Base-by-base conservation (phyloP, 2,888 invertebrate species). In the Brassicogethes aeneus region DNA sequence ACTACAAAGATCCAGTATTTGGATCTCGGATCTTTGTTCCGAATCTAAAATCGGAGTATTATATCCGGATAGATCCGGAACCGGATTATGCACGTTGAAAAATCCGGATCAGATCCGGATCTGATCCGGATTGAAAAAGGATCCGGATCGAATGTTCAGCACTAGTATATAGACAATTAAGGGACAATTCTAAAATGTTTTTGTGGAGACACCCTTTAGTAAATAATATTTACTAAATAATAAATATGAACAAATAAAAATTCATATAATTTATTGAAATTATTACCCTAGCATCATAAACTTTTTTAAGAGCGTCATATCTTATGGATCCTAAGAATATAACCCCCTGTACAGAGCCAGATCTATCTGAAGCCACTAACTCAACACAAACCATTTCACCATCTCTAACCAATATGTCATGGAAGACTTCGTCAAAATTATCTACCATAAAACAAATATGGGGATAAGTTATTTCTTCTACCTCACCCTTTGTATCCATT, bases 321-420 rank as follows among this genome's bases (percentile, higher is more conserved):
- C 95, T 80, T 63, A 99, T 95, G 43, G 95, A 96, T 37, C 97
- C 97, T 43, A 96, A 80, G 70, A 99, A 99, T 57, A 97, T 85
- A 54, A 96, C 96, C 15, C 92, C 90, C 67, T 93, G 92, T 35
- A 88, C 82, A 17, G 80, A 76, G 38, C 82, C 87, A 63, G 85
- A 81, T 50, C 89, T 79, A 61, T 97, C 96, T 31, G 85, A 80
- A 40, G 96, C 97, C 42, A 95, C 89, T 61, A 99, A 72, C 70
- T 99, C 97, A 44, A 99, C 96, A 70, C 96, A 96, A 40, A 99
- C 94, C 87, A 96, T 93, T 73, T 99, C 97, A 1, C 96, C 96
- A 70, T 97, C 97, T 34, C 95, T 79, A 17, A 97, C 94, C 62
- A 94, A 75, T 62, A 97, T 93, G 73, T 99, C 96, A 71, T 88